Percentiles rank a stretch among this genome's conserved stretches.
These are phyloP conservation scores for Valencia hispanica DNA, from an alignment of 2,797 vertebrate species.

Conservation along the genomic window DNA sequence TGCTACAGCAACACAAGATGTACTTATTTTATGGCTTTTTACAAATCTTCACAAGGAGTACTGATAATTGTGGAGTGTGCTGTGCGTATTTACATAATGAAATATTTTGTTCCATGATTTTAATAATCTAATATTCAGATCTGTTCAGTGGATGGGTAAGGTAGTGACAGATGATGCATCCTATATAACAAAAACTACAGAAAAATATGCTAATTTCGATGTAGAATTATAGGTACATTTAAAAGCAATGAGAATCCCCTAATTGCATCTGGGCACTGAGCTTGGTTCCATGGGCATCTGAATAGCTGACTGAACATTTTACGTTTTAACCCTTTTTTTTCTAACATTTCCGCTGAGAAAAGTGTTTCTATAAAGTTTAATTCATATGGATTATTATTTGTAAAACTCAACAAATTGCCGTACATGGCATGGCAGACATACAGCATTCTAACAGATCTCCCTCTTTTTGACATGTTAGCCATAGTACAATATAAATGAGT, in stretches of 20 bases:
- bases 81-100: neutral
- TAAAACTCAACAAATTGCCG: constrained; percentile 15
- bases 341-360: constrained; percentile 18
- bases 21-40: neutral
- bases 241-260: neutral
- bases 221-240: neutral
- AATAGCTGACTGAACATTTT: neutral
- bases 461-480: constrained; percentile 38
- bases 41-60: neutral
- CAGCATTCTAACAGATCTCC: constrained; percentile 9
- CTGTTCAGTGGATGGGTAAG: neutral
- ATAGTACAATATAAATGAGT: constrained; percentile 55
- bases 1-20: neutral
- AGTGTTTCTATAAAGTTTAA: constrained; percentile 24
- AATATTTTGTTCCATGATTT: neutral
- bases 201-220: neutral
- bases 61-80: neutral
- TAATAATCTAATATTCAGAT: neutral
- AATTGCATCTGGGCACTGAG: neutral
- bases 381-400: constrained; percentile 18
- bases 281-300: neutral
- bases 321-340: neutral
- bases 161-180: neutral
- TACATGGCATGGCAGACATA: constrained; percentile 31
- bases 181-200: neutral